Evolutionary conservation across 2,888 invertebrate genomes (phyloP), one percentile per base, ranked within the genome.

Genomic region (Caradrina kadenii): DNA sequence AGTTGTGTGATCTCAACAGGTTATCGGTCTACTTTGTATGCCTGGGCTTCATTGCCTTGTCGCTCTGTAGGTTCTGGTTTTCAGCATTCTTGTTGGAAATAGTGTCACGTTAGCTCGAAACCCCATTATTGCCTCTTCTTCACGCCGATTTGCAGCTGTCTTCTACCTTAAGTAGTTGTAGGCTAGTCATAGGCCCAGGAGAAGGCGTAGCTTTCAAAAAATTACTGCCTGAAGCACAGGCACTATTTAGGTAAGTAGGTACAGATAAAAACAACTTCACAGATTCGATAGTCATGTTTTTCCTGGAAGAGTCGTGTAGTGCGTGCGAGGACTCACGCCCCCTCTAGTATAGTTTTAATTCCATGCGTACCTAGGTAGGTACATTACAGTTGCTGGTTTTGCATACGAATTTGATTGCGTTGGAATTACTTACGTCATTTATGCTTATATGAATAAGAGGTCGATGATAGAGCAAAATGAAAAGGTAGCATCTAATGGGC

Each of bases 321-420:
- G 55, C 74, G 69, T 78, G 82, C 69, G 19, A 68, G 54, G 56
- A 7, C 56, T 68, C 79, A 80, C 64, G 73, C 59, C 53, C 39
- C 21, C 53, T 48, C 35, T 13, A 4, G 15, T 48, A 45, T 19
- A 60, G 50, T 66, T 58, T 54, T 49, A 42, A 68, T 69, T 52
- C 64, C 22, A 45, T 48, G 52, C 31, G 48, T 42, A 50, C 15
- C n/a, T 50, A 42, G 19, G 11, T 53, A 31, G 31, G 31, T 7
- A 60, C 50, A 22, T 42, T 53, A 26, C 45, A 22, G 49, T 58
- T 15, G 19, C 60, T 50, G 13, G 75, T 61, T 61, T 61, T 62
- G 80, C 56, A 80, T 76, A 76, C 50, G 31, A 76, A 76, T 68
- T 58, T 19, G 22, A 10, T 61, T 76, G 63, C 45, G 49, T 17